A percentile compares a stretch with the other conserved stretches of the same genome.
Evolutionary conservation across 2,888 invertebrate species (phyloP).

Genomic region (Anoncus sp.): DNA sequence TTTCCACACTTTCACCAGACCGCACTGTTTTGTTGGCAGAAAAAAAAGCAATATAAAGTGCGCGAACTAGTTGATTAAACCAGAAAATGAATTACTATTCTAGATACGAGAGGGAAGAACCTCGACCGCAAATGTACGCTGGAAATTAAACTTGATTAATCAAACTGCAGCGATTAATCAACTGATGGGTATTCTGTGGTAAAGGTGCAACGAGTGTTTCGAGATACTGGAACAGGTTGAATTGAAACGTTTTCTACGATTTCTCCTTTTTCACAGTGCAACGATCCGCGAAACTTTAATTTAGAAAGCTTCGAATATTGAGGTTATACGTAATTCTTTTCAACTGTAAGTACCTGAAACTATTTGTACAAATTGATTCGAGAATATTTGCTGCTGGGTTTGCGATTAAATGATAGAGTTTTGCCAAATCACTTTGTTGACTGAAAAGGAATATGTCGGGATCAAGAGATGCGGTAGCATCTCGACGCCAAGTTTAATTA

Average conservation of each 20-base stretch:
- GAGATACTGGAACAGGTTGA: constrained; percentile 14
- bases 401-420: constrained; percentile 27
- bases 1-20: constrained; percentile 7
- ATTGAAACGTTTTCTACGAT: neutral
- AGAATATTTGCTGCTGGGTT: constrained; percentile 60
- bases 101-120: neutral
- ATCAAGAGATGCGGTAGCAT: neutral
- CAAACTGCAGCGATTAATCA: constrained; percentile 22
- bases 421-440: constrained; percentile 26
- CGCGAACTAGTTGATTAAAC: constrained; percentile 47
- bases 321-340: constrained; percentile 18
- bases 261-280: constrained; percentile 4
- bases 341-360: constrained; percentile 47
- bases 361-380: constrained; percentile 9
- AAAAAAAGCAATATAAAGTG: constrained; percentile 35
- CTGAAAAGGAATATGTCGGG: constrained; percentile 2
- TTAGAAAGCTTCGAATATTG: constrained; percentile 13
- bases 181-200: constrained; percentile 15
- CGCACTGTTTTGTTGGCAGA: neutral
- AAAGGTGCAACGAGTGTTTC: constrained; percentile 51
- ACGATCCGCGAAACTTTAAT: constrained; percentile 23
- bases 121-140: constrained; percentile 5
- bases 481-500: constrained; percentile 4
- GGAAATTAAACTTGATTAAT: constrained; percentile 34
- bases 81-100: constrained; percentile 38